A percentile compares a stretch with the other conserved stretches of the same genome.
These are phyloP conservation scores for Hylaeus anthracinus DNA, from an alignment of 1,140 invertebrate genomes.

Conservation along the genomic window DNA sequence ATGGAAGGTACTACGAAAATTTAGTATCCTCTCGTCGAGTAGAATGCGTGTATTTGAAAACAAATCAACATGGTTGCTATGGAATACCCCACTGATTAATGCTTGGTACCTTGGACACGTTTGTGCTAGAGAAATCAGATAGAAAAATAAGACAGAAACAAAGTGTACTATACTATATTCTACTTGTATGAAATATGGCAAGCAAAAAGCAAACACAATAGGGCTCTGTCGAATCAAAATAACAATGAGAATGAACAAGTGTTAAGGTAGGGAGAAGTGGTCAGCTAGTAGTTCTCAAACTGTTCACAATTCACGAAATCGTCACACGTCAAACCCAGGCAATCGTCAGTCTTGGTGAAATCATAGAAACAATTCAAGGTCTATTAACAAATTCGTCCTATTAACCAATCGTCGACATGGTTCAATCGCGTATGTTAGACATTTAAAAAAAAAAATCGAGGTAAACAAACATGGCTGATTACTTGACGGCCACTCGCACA, in stretches of 20 bases:
- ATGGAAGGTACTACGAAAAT: no score
- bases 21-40: no score
- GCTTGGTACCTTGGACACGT: slow-evolving; percentile 37
- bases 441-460: not conserved
- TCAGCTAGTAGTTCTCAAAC: not conserved
- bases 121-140: slow-evolving; percentile 25
- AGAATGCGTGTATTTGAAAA: no score
- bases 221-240: not conserved
- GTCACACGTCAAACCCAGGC: slow-evolving; percentile 31
- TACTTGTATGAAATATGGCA: slow-evolving; percentile 20
- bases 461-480: slow-evolving; percentile 26
- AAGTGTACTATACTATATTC: slow-evolving; percentile 20
- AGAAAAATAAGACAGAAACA: slow-evolving; percentile 23
- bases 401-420: not conserved
- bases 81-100: no score
- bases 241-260: slow-evolving; percentile 20
- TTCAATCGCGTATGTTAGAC: not conserved
- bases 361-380: slow-evolving; percentile 19
- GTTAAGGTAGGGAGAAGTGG: not conserved
- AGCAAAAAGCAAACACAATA: slow-evolving; percentile 36
- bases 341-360: slow-evolving; percentile 2
- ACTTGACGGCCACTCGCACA: no score
- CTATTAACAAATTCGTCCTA: not conserved
- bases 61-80: no score
- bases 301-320: not conserved